Evolutionary conservation across 2,797 vertebrate genomes (phyloP), one percentile per base, ranked within the genome.

Genomic region (Micrastur ruficollis): DNA sequence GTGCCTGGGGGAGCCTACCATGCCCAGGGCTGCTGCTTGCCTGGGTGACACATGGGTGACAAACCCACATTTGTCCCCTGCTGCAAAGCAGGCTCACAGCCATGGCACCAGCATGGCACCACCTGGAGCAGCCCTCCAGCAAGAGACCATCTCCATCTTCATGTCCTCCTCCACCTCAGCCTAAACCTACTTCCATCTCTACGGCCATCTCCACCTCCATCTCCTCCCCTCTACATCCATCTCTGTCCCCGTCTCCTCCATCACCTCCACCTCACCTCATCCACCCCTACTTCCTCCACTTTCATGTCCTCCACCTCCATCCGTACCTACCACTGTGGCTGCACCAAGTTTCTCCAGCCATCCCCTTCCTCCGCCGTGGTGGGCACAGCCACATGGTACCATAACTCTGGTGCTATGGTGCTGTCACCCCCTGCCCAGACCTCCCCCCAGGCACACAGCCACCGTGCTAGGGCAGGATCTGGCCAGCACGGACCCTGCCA

Each of bases 401-500:
- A 17, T 1, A 10, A 23, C 49, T 53, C 34, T 1, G 3, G 4
- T 29, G 23, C 25, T 56, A 25, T 19, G 29, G 26, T 18, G 62
- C 53, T 58, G 34, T 38, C 31, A 53, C 38, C 34, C 29, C 5
- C 3, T 19, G 47, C 29, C 47, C 6, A 4, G 13, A 8, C 11
- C 47, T 42, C n/a, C 36, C 22, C 20, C 26, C 50, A 12, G 31
- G 6, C 73, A 70, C 73, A 70, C 12, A 31, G 25, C 15, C 42
- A 15, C 29, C 29, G 4, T 3, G 1, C 32, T 1, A 1, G 2
- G 5, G 16, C 29, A 61, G 29, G 52, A 29, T n/a, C 14, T 2
- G 5, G 67, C 58, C 86, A 40, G 29, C 47, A 18, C 14, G 21
- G 49, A 23, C 6, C 53, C 23, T 21, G 3, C 52, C 20, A 14